Percentiles rank a stretch among this genome's conserved stretches.
Evolutionary conservation across 1,140 invertebrate genomes (phyloP).

Genomic region (Frieseomelitta varia): DNA sequence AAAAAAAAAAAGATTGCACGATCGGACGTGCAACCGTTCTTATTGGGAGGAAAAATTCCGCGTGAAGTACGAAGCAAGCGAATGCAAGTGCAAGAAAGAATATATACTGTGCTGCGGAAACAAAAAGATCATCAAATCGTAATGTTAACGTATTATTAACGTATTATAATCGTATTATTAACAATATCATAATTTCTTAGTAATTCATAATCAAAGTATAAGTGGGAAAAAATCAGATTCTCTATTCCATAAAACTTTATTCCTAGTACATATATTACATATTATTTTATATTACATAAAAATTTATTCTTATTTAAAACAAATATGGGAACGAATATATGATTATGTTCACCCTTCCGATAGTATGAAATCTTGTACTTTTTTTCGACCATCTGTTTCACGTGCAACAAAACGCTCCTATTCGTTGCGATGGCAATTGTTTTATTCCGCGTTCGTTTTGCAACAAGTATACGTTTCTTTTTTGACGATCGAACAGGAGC

Average conservation of each 20-base stretch:
- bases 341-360: neutral
- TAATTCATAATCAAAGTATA: neutral
- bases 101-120: neutral
- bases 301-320: neutral
- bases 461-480: constrained; percentile 10
- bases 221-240: neutral
- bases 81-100: neutral
- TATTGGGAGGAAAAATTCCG: neutral
- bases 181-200: neutral
- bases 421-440: constrained; percentile 32
- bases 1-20: constrained; percentile 24
- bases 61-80: neutral
- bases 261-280: too few relatives aligned
- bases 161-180: too few relatives aligned
- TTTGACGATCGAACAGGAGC: constrained; percentile 20
- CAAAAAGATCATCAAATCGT: neutral
- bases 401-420: neutral
- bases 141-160: too few relatives aligned
- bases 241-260: neutral
- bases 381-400: neutral
- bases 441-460: constrained; percentile 50
- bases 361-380: too few relatives aligned
- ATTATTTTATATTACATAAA: too few relatives aligned
- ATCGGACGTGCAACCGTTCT: neutral
- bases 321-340: neutral